These are phyloP conservation scores for Leptinotarsa peninsularis DNA, from an alignment of 2,888 invertebrate genomes.

Conservation along the genomic window DNA sequence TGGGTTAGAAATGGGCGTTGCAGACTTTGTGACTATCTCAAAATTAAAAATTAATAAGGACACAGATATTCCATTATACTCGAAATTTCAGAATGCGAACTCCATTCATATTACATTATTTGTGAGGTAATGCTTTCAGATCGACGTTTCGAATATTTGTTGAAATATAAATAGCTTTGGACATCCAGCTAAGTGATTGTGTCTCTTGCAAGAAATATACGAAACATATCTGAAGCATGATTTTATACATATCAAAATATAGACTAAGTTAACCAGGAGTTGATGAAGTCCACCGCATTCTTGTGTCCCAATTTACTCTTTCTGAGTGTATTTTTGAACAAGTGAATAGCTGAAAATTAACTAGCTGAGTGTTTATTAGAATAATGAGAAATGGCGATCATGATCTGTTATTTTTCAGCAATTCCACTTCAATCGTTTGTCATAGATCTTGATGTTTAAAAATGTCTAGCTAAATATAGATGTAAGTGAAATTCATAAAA, in stretches of 20 bases:
- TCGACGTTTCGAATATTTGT: slow-evolving; percentile 35
- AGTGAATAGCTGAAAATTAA: slow-evolving; percentile 32
- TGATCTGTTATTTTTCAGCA: slow-evolving; percentile 13
- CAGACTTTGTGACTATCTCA: too few species aligned
- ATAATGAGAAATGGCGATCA: neutral
- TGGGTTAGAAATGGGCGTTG: neutral
- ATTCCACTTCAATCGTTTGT: slow-evolving; percentile 35
- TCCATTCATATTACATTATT: neutral
- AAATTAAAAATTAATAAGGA: neutral
- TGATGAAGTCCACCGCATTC: slow-evolving; percentile 51
- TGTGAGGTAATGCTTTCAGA: slow-evolving; percentile 10
- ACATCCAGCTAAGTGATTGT: slow-evolving; percentile 57
- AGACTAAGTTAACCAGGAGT: slow-evolving; percentile 34
- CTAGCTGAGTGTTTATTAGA: neutral
- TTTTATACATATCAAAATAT: slow-evolving; percentile 57
- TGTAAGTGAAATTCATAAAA: slow-evolving; percentile 31
- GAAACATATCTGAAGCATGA: slow-evolving; percentile 35
- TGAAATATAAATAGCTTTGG: slow-evolving; percentile 39
- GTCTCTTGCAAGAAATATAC: slow-evolving; percentile 56
- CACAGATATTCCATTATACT: neutral
- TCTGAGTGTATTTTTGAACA: slow-evolving; percentile 31
- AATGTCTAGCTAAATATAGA: slow-evolving; percentile 39
- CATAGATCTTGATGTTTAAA: slow-evolving; percentile 54
- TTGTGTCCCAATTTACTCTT: slow-evolving; percentile 53
- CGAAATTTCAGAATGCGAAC: slow-evolving; percentile 1